Evolutionary conservation across 2,888 invertebrate genomes (phyloP).

Genomic region (Zygogramma bicolorata): DNA sequence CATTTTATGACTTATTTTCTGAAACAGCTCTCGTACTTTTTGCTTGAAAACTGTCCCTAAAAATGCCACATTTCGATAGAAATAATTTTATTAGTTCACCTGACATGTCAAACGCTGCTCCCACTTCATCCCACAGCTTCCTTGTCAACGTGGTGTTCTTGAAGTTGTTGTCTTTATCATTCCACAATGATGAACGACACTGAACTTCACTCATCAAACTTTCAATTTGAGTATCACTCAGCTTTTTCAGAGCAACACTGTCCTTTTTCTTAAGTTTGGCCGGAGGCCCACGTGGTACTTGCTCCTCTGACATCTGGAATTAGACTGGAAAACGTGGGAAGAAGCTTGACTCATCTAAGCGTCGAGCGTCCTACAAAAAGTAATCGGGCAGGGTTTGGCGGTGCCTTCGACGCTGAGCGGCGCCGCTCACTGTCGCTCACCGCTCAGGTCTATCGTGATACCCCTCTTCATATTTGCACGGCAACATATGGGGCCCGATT

Average conservation of each 20-base stretch:
- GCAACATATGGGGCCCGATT: too few relatives aligned
- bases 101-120: conserved; percentile 1
- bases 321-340: neutral
- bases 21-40: neutral
- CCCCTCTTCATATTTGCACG: too few relatives aligned
- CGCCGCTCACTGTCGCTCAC: too few relatives aligned
- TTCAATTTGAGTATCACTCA: neutral
- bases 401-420: too few relatives aligned
- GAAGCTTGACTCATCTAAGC: too few relatives aligned
- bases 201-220: neutral
- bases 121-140: neutral
- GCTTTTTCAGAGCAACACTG: too few relatives aligned
- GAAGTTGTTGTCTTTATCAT: conserved; percentile 4
- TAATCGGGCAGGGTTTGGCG: too few relatives aligned
- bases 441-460: too few relatives aligned
- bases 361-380: too few relatives aligned
- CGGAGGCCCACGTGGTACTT: neutral
- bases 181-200: neutral
- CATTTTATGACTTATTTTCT: neutral
- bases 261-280: neutral
- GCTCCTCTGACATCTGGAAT: too few relatives aligned
- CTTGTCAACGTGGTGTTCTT: neutral
- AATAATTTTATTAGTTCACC: neutral
- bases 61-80: neutral
- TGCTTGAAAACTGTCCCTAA: neutral